Conservation (phyloP, 2,113 vertebrate species). For the Phylloscopus trochilus region DNA sequence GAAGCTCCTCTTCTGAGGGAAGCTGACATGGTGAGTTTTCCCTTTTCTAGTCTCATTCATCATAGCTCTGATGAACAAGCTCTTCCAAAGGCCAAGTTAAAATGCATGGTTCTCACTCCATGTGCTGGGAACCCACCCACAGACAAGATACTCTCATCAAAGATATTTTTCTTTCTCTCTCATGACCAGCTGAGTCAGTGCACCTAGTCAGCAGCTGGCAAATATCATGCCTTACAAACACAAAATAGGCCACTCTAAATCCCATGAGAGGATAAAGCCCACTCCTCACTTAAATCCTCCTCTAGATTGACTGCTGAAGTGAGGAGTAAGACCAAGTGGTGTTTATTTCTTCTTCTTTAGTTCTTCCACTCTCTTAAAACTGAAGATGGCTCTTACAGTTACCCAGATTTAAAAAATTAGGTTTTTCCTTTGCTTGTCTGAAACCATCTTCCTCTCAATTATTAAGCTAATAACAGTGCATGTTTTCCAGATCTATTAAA, state of each 20-base stretch:
- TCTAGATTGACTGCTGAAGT: neutral
- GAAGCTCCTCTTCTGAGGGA: neutral
- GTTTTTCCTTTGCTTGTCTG: neutral
- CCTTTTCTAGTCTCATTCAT: neutral
- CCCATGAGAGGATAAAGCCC: neutral
- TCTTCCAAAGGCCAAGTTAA: neutral
- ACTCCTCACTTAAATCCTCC: neutral
- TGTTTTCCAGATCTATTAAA: neutral
- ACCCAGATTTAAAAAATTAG: neutral
- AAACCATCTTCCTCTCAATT: neutral
- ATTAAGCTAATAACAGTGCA: neutral
- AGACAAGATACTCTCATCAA: neutral
- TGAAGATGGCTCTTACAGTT: neutral
- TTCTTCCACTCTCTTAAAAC: neutral
- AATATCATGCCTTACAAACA: neutral
- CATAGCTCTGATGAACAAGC: neutral
- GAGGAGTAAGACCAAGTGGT: neutral
- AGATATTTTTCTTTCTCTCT: conserved; percentile 4
- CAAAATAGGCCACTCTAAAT: neutral
- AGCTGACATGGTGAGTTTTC: neutral
- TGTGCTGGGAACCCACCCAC: neutral
- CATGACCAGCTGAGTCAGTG: conserved; percentile 24
- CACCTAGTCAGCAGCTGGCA: neutral
- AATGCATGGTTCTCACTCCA: neutral
- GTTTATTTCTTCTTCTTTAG: neutral